Evolutionary conservation across 2,888 invertebrate species (phyloP), one percentile per base, ranked within the genome.

Genomic region (Tanypteryx hageni): DNA sequence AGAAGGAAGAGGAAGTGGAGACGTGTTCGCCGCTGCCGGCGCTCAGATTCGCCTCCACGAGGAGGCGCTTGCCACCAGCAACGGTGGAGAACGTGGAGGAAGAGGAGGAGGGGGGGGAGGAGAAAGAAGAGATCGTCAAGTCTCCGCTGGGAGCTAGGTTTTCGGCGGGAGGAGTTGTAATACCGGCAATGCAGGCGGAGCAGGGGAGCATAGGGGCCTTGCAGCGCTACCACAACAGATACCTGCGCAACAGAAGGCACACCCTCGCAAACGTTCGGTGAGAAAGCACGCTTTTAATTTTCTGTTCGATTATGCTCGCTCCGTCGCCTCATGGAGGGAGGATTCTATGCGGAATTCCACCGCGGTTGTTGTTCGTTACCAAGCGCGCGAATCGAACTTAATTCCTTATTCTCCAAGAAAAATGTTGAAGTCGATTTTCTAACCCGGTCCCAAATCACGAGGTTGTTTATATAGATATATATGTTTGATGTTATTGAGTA

Each of bases 201-300:
- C 98, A 98, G 95, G 98, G 98, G 94, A 97, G 98, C 95, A 98
- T 98, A 95, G 98, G 98, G 92, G 98, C 98, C 95, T 96, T 98
- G 94, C 98, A 98, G 95, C 98, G 97, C 95, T 98, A 98, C 95
- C 98, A 98, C 95, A 98, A 97, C 94, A 96, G 98, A 94, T 98
- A 98, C 95, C 96, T 98, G 94, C 97, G 98, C 95, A 98, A 97
- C 94, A 96, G 98, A 93, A 96, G 98, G 92, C 98, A 98, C 95
- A 98, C 98, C 16, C 96, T 98, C 94, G 98, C 98, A 93, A 98
- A 98, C 96, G 98, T 98, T 95, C 98, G 98, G 98, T 98, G 95
- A 98, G 98, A 97, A 18, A 44, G 27, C 31, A 31, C 3, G 27
- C n/a, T 64, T 64, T 92, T 82, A 13, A 58, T 22, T 57, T n/a